These are phyloP conservation scores for Andricus curvator DNA, from an alignment of 2,888 invertebrate species.

Conservation along the genomic window DNA sequence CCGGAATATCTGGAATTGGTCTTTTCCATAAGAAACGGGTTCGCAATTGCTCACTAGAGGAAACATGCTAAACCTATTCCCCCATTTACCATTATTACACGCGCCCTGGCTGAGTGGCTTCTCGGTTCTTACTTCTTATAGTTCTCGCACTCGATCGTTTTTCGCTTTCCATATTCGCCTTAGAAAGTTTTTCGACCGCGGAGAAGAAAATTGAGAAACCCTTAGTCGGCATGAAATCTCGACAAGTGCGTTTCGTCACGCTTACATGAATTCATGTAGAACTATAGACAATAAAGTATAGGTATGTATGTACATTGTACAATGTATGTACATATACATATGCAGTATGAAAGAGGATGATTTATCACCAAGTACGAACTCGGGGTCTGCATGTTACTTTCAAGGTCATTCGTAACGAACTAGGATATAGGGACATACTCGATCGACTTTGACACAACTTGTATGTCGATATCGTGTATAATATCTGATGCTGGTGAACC, in stretches of 20 bases:
- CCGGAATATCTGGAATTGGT: conserved; percentile 34
- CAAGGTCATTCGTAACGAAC: conserved; percentile 1
- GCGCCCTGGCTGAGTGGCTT: conserved; percentile 22
- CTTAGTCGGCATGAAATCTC: background rate
- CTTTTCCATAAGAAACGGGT: conserved; percentile 35
- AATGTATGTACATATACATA: background rate
- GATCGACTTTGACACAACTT: conserved; percentile 1
- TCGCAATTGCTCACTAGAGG: conserved; percentile 24
- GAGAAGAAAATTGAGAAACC: conserved; percentile 6
- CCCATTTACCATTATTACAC: conserved; percentile 25
- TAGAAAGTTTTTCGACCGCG: conserved; percentile 21
- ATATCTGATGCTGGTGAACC: too few relatives aligned
- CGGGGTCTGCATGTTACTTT: conserved; percentile 1
- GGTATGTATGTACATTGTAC: background rate
- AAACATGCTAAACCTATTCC: conserved; percentile 37
- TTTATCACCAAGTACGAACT: background rate
- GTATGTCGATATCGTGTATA: background rate
- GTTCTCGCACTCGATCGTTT: conserved; percentile 7
- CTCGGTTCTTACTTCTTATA: conserved; percentile 13
- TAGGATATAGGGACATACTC: background rate
- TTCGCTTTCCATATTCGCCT: conserved; percentile 22
- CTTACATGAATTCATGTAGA: background rate
- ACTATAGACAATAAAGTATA: background rate
- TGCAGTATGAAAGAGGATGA: background rate
- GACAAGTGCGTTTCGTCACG: conserved; percentile 5